phyloP scores from a whole-genome alignment of 2,888 invertebrate genomes.

The Tinea semifulvella region DNA sequence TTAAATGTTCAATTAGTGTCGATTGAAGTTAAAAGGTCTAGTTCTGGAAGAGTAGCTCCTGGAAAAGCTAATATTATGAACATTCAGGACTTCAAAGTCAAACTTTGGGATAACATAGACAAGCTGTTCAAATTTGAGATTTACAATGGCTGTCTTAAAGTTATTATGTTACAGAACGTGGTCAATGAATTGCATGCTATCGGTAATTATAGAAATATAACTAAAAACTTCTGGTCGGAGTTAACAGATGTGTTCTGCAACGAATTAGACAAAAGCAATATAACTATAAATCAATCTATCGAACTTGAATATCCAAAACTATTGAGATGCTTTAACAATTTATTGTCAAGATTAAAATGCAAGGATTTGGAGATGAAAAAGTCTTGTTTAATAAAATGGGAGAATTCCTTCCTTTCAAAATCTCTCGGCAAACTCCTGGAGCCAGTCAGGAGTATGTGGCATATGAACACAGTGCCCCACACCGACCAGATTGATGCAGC shows the following conservation, averaged over 20 bases:
- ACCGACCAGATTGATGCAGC: slow-evolving; percentile 81
- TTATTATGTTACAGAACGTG: slow-evolving; percentile 62
- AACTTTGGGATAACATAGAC: slow-evolving; percentile 91
- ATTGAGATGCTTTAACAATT: slow-evolving; percentile 81
- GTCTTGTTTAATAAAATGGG: slow-evolving; percentile 73
- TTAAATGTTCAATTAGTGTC: slow-evolving; percentile 59
- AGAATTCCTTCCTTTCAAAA: slow-evolving; percentile 85
- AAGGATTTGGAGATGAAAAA: slow-evolving; percentile 68
- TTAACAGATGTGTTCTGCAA: slow-evolving; percentile 48
- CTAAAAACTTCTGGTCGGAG: slow-evolving; percentile 69
- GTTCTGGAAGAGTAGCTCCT: slow-evolving; percentile 50
- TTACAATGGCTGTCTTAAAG: slow-evolving; percentile 76
- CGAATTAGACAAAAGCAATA: slow-evolving; percentile 62
- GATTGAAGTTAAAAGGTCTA: slow-evolving; percentile 49
- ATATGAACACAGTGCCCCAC: slow-evolving; percentile 72
- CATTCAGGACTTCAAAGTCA: slow-evolving; percentile 60
- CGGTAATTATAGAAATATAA: slow-evolving; percentile 55
- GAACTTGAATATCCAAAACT: slow-evolving; percentile 90
- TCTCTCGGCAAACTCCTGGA: slow-evolving; percentile 85
- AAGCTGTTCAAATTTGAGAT: slow-evolving; percentile 82
- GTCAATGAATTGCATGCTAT: slow-evolving; percentile 58
- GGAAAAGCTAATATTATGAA: slow-evolving; percentile 63
- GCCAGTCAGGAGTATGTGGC: slow-evolving; percentile 84
- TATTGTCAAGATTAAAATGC: slow-evolving; percentile 74
- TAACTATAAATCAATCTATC: slow-evolving; percentile 78